Base-by-base conservation (phyloP, 2,113 vertebrate species). In the Podiceps cristatus region DNA sequence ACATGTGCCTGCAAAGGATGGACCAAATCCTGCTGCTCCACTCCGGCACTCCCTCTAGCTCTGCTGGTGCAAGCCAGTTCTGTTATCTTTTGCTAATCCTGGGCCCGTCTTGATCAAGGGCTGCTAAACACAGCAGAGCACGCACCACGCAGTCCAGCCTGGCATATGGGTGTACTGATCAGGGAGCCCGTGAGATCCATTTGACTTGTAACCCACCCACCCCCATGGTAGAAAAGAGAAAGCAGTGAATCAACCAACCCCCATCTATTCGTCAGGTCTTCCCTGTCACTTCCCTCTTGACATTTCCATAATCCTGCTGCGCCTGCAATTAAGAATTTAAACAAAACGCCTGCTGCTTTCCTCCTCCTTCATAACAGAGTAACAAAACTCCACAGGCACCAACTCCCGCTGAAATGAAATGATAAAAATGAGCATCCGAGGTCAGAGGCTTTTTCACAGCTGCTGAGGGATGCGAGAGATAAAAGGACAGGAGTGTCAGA, bases 251-350 rank as follows among this genome's bases (percentile, higher is more conserved):
- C 90, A 90, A 29, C 52, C 88, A 93, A 18, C 63, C 63, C 90
- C 75, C 59, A 13, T 12, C 64, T 22, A 35, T 81, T 89, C 49
- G 56, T 77, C 83, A 91, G 95, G 94, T 96, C 95, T 84, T 95
- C 92, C 68, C 94, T 92, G 88, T 81, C 95, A 92, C 83, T 81
- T 96, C 86, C 86, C 86, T 94, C 96, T 93, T 96, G 94, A 95
- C 96, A 96, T 94, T 97, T 96, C 96, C 97, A 88, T 94, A 97
- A 95, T 95, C 91, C 94, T 60, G 93, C 95, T 89, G 91, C 68
- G 88, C 91, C 91, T 93, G 94, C 97, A 96, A 95, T 97, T 96
- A 97, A 96, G 97, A 93, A 95, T 90, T 92, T 81, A 87, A 97
- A 95, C 96, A 97, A 93, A 96, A 95, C n/a, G 86, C 96, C 91